Evolutionary conservation across 2,113 vertebrate species (phyloP).

Genomic region (Symphodus melops): DNA sequence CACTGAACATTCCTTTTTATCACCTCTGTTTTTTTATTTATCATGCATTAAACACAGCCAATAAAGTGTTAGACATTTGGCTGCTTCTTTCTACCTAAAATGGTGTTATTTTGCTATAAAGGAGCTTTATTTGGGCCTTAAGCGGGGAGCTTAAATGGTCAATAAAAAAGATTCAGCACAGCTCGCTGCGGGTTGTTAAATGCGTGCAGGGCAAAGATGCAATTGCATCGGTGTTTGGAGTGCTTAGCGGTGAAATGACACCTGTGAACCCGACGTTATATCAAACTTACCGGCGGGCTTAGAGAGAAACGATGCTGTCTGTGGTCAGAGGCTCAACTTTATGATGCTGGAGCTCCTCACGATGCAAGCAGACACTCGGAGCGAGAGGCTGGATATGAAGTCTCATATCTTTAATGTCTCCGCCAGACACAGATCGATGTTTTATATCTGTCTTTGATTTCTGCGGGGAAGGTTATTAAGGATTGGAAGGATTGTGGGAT

Average conservation of each 20-base stretch:
- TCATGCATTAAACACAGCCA: not conserved
- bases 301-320: not conserved
- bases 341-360: slow-evolving; percentile 25
- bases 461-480: slow-evolving; percentile 6
- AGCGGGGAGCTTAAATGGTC: slow-evolving; percentile 36
- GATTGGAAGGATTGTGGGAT: not conserved
- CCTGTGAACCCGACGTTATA: slow-evolving; percentile 38
- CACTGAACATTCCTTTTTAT: slow-evolving; percentile 19
- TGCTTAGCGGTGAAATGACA: slow-evolving; percentile 40
- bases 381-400: slow-evolving; percentile 1
- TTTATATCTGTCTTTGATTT: slow-evolving; percentile 33
- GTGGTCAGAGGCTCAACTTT: slow-evolving; percentile 32
- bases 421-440: slow-evolving; percentile 47
- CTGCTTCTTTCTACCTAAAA: not conserved
- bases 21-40: slow-evolving; percentile 1
- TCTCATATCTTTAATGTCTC: slow-evolving; percentile 23
- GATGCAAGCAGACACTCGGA: not conserved
- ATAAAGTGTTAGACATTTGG: not conserved
- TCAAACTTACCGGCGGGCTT: slow-evolving; percentile 25
- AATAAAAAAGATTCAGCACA: slow-evolving; percentile 24
- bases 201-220: slow-evolving; percentile 15
- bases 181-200: slow-evolving; percentile 21
- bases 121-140: slow-evolving; percentile 1
- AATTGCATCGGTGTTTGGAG: slow-evolving; percentile 27
- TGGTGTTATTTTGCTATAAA: not conserved